Percentiles rank a stretch among this genome's conserved stretches.
Evolutionary conservation across 2,888 invertebrate species (phyloP).

Genomic region (Plutella xylostella): DNA sequence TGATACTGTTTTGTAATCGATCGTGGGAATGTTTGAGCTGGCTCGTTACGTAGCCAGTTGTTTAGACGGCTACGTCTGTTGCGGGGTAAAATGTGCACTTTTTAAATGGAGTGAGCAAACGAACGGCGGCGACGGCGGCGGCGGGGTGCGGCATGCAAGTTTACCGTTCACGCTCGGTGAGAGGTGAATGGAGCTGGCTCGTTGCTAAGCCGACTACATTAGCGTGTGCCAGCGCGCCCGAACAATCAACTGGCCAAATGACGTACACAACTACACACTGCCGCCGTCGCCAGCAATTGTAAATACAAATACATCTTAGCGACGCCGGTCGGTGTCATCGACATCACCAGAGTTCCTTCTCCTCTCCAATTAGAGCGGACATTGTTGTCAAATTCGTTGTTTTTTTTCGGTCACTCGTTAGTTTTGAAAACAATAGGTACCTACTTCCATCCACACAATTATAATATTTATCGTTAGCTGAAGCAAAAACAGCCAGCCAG

Average conservation of each 20-base stretch:
- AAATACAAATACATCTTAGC: constrained; percentile 14
- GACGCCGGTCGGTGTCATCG: constrained; percentile 19
- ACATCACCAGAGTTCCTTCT: constrained; percentile 12
- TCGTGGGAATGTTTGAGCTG: constrained; percentile 5
- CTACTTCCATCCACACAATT: too few species aligned
- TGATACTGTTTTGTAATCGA: constrained; percentile 5
- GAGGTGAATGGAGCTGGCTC: constrained; percentile 63
- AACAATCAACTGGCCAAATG: constrained; percentile 62
- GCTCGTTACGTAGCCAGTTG: not conserved
- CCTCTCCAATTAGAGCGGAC: not conserved
- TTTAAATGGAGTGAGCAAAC: constrained; percentile 2
- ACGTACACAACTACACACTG: constrained; percentile 40
- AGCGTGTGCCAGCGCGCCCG: constrained; percentile 56
- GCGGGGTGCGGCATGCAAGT: constrained; percentile 24
- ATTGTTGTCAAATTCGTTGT: too few species aligned
- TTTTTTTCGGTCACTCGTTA: too few species aligned
- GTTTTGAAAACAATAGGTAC: too few species aligned
- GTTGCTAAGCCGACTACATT: constrained; percentile 62
- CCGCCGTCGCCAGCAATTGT: constrained; percentile 15
- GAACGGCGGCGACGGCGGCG: constrained; percentile 14
- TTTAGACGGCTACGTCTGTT: not conserved
- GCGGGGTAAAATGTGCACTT: constrained; percentile 2
- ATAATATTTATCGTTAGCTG: too few species aligned
- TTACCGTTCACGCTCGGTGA: constrained; percentile 60
- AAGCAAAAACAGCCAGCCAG: too few species aligned